phyloP scores from a whole-genome alignment of 2,888 invertebrate genomes.

The Cerceris ruficornis region DNA sequence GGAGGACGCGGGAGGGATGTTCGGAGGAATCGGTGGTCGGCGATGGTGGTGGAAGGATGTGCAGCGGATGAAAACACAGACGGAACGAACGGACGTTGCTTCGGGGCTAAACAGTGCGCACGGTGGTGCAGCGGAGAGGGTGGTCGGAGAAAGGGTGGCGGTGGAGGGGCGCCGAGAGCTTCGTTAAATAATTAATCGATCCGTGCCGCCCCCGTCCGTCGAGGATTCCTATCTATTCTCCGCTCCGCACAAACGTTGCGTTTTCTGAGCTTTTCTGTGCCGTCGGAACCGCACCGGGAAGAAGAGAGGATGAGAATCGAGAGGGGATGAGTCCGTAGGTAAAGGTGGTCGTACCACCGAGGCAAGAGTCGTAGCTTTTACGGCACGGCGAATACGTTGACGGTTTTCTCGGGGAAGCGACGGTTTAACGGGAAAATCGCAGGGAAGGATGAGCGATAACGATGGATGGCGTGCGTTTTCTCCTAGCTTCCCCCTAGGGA shows the following conservation, averaged over 20 bases:
- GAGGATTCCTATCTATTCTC: slow-evolving; percentile 54
- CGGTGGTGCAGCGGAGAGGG: slow-evolving; percentile 20
- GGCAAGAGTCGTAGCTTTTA: neutral
- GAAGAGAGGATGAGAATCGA: neutral
- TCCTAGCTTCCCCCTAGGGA: neutral
- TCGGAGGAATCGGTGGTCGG: neutral
- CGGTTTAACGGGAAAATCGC: neutral
- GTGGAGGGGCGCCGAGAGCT: slow-evolving; percentile 39
- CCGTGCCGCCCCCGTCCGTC: slow-evolving; percentile 44
- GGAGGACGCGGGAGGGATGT: neutral
- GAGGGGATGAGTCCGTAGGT: neutral
- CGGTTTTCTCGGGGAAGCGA: neutral
- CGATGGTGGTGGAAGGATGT: slow-evolving; percentile 35
- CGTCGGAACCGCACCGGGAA: neutral
- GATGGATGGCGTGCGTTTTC: slow-evolving; percentile 13
- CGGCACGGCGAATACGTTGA: neutral
- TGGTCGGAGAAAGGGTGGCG: slow-evolving; percentile 16
- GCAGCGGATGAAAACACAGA: slow-evolving; percentile 56
- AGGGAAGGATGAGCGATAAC: slow-evolving; percentile 34
- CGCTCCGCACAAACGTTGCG: slow-evolving; percentile 53
- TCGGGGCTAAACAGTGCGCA: slow-evolving; percentile 61
- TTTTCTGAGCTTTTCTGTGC: slow-evolving; percentile 53
- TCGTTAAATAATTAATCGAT: slow-evolving; percentile 70
- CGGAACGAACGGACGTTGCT: slow-evolving; percentile 61
- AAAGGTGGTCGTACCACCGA: too few relatives aligned